Evolutionary conservation across 2,797 vertebrate genomes (phyloP).

Genomic region (Etheostoma nigrum): DNA sequence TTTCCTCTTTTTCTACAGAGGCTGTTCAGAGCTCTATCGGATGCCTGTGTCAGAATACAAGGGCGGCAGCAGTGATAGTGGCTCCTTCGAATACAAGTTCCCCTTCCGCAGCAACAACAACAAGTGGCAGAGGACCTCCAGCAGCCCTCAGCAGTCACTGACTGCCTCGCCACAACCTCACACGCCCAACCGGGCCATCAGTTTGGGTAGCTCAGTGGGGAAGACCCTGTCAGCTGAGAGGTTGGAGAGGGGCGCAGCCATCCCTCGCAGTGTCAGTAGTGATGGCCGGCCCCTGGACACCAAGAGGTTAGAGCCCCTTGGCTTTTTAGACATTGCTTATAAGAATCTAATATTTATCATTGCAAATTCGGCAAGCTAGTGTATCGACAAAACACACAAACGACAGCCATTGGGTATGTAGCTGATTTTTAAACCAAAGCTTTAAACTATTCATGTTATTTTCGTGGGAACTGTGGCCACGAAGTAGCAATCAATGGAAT

Average conservation of each 20-base stretch:
- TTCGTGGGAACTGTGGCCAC: conserved; percentile 14
- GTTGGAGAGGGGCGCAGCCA: conserved; percentile 90
- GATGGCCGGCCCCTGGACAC: conserved; percentile 94
- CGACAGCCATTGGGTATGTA: neutral
- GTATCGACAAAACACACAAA: neutral
- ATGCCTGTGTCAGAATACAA: conserved; percentile 96
- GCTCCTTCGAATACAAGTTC: conserved; percentile 97
- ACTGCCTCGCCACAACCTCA: conserved; percentile 90
- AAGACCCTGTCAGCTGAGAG: conserved; percentile 90
- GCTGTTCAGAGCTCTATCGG: conserved; percentile 95
- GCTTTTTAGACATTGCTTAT: neutral
- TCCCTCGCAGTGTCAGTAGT: conserved; percentile 98
- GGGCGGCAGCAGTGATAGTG: conserved; percentile 86
- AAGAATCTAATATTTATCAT: neutral
- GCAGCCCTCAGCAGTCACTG: conserved; percentile 89
- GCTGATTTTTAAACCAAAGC: conserved; percentile 2
- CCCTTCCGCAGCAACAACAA: conserved; percentile 97
- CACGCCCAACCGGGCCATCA: conserved; percentile 89
- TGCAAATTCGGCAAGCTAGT: neutral
- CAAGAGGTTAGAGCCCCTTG: conserved; percentile 85
- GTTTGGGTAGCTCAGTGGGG: conserved; percentile 90
- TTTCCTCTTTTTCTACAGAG: conserved; percentile 78
- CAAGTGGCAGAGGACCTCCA: conserved; percentile 96
- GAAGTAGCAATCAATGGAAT: conserved; percentile 34
- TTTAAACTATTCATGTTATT: conserved; percentile 20